Evolutionary conservation across 2,888 invertebrate species (phyloP).

Genomic region (Pachycephus smyrnensis): DNA sequence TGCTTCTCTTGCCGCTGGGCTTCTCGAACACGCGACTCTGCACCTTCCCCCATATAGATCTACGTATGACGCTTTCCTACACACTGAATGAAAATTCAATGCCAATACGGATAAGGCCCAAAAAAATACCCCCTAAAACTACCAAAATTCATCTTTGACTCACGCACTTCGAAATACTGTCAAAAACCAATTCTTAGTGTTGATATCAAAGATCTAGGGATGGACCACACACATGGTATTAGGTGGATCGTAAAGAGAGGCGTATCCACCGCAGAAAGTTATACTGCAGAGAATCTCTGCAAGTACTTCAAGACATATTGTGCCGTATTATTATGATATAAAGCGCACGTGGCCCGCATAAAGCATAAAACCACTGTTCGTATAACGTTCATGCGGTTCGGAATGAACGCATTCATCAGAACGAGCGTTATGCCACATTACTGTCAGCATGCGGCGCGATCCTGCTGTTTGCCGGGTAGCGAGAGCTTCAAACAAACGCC

Average conservation of each 20-base stretch:
- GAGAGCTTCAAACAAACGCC: conserved; percentile 2
- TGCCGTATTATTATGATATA: conserved; percentile 48
- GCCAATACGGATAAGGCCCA: not conserved
- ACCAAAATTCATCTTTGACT: not conserved
- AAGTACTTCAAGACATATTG: conserved; percentile 5
- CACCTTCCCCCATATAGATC: not conserved
- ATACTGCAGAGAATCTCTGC: not conserved
- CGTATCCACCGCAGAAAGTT: not conserved
- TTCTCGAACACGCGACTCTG: not conserved
- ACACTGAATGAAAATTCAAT: too few species aligned
- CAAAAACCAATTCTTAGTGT: not conserved
- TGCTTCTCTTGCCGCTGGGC: not conserved
- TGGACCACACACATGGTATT: not conserved
- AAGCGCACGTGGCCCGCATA: conserved; percentile 36
- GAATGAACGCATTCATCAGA: conserved; percentile 17
- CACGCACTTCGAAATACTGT: not conserved
- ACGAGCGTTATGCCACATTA: conserved; percentile 26
- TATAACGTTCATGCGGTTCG: conserved; percentile 9
- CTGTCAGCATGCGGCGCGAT: conserved; percentile 21
- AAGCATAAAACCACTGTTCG: conserved; percentile 21
- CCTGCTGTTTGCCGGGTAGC: conserved; percentile 13
- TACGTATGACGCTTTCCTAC: not conserved
- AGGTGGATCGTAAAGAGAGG: not conserved
- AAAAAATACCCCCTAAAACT: not conserved
- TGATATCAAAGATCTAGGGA: not conserved